A percentile compares a stretch with the other conserved stretches of the same genome.
Evolutionary conservation across 2,113 vertebrate genomes (phyloP).

Genomic region (Echinops telfairi): DNA sequence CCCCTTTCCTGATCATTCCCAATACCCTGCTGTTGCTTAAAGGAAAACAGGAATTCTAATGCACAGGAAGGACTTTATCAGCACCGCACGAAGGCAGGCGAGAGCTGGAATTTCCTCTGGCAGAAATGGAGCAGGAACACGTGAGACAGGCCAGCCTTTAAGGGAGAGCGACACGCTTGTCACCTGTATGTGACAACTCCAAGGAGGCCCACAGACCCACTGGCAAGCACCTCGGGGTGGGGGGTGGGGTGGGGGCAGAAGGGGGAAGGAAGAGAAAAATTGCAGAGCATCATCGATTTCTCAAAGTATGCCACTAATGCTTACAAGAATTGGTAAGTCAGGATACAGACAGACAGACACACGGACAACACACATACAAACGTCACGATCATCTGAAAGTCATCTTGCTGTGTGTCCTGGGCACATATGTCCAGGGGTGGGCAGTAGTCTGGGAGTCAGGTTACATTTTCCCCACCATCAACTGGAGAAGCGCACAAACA

Average conservation of each 20-base stretch:
- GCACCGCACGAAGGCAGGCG: conserved; percentile 96
- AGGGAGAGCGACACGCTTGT: conserved; percentile 85
- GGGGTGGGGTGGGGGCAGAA: too few species aligned
- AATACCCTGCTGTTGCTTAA: conserved; percentile 91
- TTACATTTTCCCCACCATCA: conserved; percentile 26
- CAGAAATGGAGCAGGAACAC: conserved; percentile 89
- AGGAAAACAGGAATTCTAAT: conserved; percentile 97
- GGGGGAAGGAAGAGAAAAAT: too few species aligned
- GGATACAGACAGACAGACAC: conserved; percentile 6
- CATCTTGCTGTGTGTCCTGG: background rate
- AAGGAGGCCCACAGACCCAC: conserved; percentile 32
- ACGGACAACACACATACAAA: background rate
- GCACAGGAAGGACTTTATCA: conserved; percentile 99
- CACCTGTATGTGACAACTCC: conserved; percentile 89
- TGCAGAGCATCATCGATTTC: background rate
- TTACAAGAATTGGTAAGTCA: conserved; percentile 54
- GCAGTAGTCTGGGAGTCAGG: background rate
- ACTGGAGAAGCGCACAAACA: background rate
- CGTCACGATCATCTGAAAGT: conserved; percentile 43
- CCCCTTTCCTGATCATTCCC: conserved; percentile 93
- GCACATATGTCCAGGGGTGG: too few species aligned
- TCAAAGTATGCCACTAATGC: background rate
- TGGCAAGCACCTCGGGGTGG: background rate
- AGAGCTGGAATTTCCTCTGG: conserved; percentile 98
- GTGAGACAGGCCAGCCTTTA: conserved; percentile 88